phyloP scores from a whole-genome alignment of 2,113 vertebrate species.

The Piaya cayana region DNA sequence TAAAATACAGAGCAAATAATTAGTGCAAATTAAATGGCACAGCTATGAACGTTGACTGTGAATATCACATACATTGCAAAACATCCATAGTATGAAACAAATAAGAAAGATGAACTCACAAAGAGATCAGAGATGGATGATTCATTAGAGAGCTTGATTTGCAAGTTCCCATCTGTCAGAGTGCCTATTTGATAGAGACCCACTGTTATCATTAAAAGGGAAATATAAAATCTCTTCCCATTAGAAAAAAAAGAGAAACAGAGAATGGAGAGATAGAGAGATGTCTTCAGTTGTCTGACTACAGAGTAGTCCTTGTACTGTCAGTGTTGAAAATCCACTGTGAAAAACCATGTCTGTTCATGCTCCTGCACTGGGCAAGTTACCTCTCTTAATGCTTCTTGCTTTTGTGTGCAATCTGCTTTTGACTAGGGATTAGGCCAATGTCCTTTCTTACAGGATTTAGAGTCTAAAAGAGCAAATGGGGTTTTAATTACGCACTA shows the following conservation, averaged over 20 bases:
- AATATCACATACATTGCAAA: not conserved
- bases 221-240: not conserved
- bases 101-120: not conserved
- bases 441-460: not conserved
- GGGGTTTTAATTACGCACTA: not conserved
- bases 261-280: not conserved
- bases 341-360: not conserved
- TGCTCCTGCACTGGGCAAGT: not conserved
- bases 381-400: not conserved
- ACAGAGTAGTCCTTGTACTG: fast-evolving
- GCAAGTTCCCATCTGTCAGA: not conserved
- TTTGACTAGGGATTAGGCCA: not conserved
- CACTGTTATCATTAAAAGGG: not conserved
- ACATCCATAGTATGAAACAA: not conserved
- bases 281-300: not conserved
- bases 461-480: not conserved
- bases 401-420: not conserved
- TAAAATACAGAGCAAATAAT: not conserved
- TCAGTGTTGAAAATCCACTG: not conserved
- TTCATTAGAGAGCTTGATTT: not conserved
- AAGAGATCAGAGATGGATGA: not conserved
- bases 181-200: not conserved
- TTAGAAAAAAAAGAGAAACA: not conserved
- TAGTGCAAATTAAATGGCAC: not conserved
- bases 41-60: not conserved